A percentile compares a stretch with the other conserved stretches of the same genome.
phyloP scores from a whole-genome alignment of 2,113 vertebrate genomes.

The Xenopus laevis region DNA sequence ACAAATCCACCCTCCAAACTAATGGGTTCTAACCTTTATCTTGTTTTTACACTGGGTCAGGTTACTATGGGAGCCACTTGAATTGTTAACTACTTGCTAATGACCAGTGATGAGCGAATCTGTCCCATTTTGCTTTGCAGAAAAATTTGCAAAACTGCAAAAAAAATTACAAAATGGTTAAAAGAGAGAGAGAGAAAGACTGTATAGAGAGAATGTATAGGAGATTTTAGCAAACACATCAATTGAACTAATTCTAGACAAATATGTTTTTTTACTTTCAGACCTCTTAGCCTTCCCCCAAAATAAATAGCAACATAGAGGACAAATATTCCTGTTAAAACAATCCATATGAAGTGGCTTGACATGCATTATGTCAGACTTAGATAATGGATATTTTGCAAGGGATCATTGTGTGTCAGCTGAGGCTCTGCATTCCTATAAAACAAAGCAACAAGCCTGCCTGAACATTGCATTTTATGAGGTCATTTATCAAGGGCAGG shows the following conservation, averaged over 20 bases:
- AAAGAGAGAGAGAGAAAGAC: too few relatives aligned
- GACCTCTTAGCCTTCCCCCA: constrained; percentile 12
- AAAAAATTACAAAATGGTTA: too few relatives aligned
- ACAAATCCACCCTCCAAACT: too few relatives aligned
- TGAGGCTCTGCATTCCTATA: constrained; percentile 35
- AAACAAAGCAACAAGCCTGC: constrained; percentile 43
- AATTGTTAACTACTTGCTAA: too few relatives aligned
- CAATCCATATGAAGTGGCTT: constrained; percentile 34
- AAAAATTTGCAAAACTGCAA: too few relatives aligned
- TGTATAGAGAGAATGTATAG: background rate
- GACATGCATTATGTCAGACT: constrained; percentile 39
- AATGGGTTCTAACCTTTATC: too few relatives aligned
- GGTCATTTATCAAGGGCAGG: constrained; percentile 44
- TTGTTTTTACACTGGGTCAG: too few relatives aligned
- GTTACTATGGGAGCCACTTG: too few relatives aligned
- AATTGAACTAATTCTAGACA: constrained; percentile 32
- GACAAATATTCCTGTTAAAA: constrained; percentile 40
- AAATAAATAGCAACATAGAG: constrained; percentile 24
- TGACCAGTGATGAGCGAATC: too few relatives aligned
- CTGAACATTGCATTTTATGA: constrained; percentile 43
- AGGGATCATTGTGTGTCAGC: constrained; percentile 42
- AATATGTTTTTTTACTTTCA: constrained; percentile 9
- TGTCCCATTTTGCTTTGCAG: too few relatives aligned
- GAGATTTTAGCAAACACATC: constrained; percentile 13
- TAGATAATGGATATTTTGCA: constrained; percentile 45